Evolutionary conservation across 2,797 vertebrate species (phyloP).

Genomic region (Gallinago stenura): DNA sequence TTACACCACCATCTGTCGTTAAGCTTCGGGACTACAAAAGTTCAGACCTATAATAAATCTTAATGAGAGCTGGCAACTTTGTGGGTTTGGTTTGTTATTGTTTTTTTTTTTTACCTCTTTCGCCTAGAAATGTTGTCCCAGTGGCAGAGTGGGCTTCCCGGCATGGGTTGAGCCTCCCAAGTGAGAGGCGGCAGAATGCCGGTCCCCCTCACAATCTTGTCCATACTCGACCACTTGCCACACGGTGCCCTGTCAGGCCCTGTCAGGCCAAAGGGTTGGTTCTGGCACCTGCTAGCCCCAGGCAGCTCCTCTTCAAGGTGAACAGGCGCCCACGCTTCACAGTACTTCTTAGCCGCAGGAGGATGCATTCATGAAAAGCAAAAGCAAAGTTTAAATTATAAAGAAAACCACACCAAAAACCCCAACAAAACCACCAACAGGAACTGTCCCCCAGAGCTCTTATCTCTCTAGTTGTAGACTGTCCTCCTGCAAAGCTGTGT

Average conservation of each 20-base stretch:
- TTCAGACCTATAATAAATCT: conserved; percentile 70
- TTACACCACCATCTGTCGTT: conserved; percentile 87
- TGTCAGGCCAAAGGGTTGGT: neutral
- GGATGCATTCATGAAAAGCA: neutral
- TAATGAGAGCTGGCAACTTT: conserved; percentile 62
- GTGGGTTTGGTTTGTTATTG: neutral
- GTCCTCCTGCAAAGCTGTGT: neutral
- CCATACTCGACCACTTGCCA: neutral
- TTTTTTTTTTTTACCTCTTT: neutral
- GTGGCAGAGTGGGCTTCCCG: neutral
- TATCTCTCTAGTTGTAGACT: neutral
- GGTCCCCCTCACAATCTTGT: neutral
- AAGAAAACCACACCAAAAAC: neutral
- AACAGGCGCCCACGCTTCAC: neutral
- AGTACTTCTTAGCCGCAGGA: neutral
- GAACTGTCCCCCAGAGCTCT: neutral
- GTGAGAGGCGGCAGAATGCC: neutral
- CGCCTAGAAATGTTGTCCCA: neutral
- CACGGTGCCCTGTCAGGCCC: neutral
- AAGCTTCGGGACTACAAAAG: conserved; percentile 81
- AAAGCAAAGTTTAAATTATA: neutral
- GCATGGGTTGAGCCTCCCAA: neutral
- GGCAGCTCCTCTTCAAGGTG: neutral
- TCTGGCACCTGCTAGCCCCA: neutral
- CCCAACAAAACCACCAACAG: neutral